Base-by-base conservation (phyloP, 2,888 invertebrate genomes). In the Erebia palarica region DNA sequence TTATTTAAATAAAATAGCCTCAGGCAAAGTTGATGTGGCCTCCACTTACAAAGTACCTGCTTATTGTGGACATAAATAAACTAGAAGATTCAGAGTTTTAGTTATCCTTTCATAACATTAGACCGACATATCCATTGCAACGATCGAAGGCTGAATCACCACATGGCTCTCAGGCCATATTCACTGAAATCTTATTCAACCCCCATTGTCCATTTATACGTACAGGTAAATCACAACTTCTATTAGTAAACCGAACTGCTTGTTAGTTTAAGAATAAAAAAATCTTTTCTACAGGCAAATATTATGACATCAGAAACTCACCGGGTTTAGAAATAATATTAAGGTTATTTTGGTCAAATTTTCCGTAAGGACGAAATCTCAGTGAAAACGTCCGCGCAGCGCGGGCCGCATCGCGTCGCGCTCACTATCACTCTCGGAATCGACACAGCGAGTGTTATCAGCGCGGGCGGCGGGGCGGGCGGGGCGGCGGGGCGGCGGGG, bases 361-460 rank as follows among this genome's bases (percentile, higher is more conserved):
- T 65, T 65, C 68, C 51, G 63, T 14, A 60, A 55, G 59, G 0
- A 9, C 13, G 10, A n/a, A 14, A 36, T 5, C 3, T 59, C 13
- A 21, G 59, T 9, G 16, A 42, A 42, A 42, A 16, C 3, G 8
- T 16, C 10, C 42, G 11, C 4, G 49, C 5, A 18, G 69, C 71
- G 76, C 75, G 74, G 63, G 64, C 64, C 75, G 74, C 79, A 76
- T 78, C 75, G 78, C 78, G 63, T 69, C 75, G 75, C 73, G 75
- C 80, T 59, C 58, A 47, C 63, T 63, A 27, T 63, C 63, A 63
- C 21, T 49, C 63, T 0, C 63, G 49, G 47, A 18, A 9, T 80
- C 77, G 75, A 73, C 76, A 70, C 75, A 76, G 74, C 74, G 77
- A 78, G 74, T 76, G 79, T 75, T 79, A 78, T 78, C 79, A 66